Base-by-base conservation (phyloP, 2,797 vertebrate genomes). In the Danio jaintianensis region DNA sequence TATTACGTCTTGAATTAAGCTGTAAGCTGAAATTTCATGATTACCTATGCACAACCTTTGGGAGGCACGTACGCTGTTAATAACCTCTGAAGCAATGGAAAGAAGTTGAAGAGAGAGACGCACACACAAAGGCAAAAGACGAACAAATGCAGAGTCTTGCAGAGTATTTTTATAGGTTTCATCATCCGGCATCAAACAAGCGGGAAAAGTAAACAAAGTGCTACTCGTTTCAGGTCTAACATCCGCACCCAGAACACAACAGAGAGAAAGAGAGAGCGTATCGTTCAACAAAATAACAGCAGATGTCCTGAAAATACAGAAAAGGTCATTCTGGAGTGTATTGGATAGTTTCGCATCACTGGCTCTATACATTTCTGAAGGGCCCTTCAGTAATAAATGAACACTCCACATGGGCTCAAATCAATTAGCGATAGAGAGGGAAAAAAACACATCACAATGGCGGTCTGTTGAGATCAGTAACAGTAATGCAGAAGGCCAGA, bases 101-200 rank as follows among this genome's bases (percentile, higher is more conserved):
- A 89, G 91, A 93, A 93, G 89, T 89, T 86, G 89, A 87, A 50
- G 12, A 73, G 80, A 18, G 79, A n/a, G n/a, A n/a, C n/a, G n/a
- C n/a, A 76, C 84, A 80, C 84, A 87, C 89, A 79, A 84, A 89
- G 87, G 85, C 48, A 29, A 87, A 22, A 29, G n/a, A 48, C 11
- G 82, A 89, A 87, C 89, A 89, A 92, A 91, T 86, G 88, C 85
- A 29, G 29, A 86, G 89, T 92, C 88, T 94, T 93, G 90, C 92
- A 83, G 78, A 88, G 92, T 91, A 93, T 92, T 89, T 91, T 91
- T 90, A 87, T 86, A 84, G 83, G 88, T 94, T 94, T 94, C 93
- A 94, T 94, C 93, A 94, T 91, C 89, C 89, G 83, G 89, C 88
- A 90, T 93, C 90, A 89, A 93, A 89, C 90, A 89, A 93, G 88